Evolutionary conservation across 2,888 invertebrate genomes (phyloP).

Genomic region (Sinohyriopsis cumingii): DNA sequence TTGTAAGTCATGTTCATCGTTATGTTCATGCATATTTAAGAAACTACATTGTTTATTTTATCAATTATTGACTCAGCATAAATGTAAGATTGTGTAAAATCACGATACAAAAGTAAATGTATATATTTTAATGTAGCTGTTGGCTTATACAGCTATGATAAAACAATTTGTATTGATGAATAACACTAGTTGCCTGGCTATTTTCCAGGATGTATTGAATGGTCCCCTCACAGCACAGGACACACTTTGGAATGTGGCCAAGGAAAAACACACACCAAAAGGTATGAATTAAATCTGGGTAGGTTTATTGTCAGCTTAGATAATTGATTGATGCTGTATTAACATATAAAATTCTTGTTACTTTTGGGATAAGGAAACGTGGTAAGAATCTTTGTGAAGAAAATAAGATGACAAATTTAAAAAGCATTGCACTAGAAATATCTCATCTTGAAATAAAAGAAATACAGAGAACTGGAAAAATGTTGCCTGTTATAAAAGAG

Average conservation of each 20-base stretch:
- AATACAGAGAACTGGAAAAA: too few relatives aligned
- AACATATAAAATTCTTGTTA: too few relatives aligned
- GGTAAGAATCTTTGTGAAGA: too few relatives aligned
- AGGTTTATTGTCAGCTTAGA: too few relatives aligned
- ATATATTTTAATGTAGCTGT: background rate
- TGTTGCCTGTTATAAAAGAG: too few relatives aligned
- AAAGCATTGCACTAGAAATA: too few relatives aligned
- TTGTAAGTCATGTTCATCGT: too few relatives aligned
- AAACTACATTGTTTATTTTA: background rate
- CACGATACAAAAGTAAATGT: background rate
- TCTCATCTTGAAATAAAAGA: too few relatives aligned
- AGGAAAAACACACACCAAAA: constrained; percentile 69
- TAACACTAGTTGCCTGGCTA: constrained; percentile 5
- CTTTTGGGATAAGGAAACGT: too few relatives aligned
- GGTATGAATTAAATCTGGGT: constrained; percentile 31
- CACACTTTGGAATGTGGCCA: constrained; percentile 67
- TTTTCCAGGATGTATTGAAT: constrained; percentile 58
- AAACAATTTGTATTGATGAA: background rate
- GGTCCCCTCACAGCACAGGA: constrained; percentile 67
- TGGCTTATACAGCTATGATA: background rate
- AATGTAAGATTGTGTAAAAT: background rate
- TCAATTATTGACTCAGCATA: background rate
- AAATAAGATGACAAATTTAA: too few relatives aligned
- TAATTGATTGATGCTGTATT: too few relatives aligned
- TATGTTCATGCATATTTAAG: background rate